Conservation (phyloP, 2,113 vertebrate genomes). For the Datnioides undecimradiatus region DNA sequence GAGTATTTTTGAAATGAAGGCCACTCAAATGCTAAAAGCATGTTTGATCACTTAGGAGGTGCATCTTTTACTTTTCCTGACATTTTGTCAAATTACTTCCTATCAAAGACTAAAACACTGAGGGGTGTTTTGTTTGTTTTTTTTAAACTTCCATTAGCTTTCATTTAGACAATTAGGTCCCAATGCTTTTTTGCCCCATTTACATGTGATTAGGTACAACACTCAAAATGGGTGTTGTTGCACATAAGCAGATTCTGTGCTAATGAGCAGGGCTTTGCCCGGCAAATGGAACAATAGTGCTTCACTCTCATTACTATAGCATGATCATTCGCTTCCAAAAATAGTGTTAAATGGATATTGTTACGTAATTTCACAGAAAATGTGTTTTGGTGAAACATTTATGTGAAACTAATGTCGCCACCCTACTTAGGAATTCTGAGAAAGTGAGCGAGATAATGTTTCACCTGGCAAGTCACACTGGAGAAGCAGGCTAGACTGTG, state of each 20-base stretch:
- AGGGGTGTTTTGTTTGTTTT: no score
- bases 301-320: neutral
- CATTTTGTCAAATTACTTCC: neutral
- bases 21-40: neutral
- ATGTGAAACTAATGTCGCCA: neutral
- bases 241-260: slow-evolving; percentile 35
- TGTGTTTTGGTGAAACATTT: neutral
- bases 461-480: neutral
- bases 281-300: slow-evolving; percentile 7
- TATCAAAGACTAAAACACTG: no score
- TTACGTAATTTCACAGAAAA: neutral
- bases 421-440: neutral
- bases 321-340: neutral
- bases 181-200: neutral
- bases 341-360: neutral
- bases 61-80: neutral
- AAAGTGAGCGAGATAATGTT: neutral
- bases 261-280: slow-evolving; percentile 30
- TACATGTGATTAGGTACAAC: neutral
- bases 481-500: neutral
- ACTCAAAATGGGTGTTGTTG: neutral
- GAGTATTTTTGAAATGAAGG: neutral
- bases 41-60: neutral
- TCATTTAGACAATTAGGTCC: neutral
- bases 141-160: neutral